Evolutionary conservation across 2,113 vertebrate species (phyloP), one percentile per base, ranked within the genome.

Genomic region (Brachyhypopomus gauderio): DNA sequence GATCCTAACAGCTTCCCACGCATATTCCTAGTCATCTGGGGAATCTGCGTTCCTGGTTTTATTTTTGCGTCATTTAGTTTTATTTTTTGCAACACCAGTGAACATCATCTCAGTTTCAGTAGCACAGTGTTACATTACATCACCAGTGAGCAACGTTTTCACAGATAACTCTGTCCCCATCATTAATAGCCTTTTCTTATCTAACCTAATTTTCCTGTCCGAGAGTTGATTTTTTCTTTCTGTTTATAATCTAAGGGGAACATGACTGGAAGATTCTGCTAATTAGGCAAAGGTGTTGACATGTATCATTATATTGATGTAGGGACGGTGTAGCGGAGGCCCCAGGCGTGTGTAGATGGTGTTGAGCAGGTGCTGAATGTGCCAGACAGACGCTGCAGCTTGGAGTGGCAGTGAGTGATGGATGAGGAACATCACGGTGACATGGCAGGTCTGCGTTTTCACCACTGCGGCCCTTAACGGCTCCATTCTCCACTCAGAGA

Each of bases 381-480:
- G 69, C 19, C 63, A 30, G 48, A 75, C 66, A 45, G 34, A 58
- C 55, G 1, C 27, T 30, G 72, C 79, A 59, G 23, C 60, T 75
- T 67, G 22, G 73, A 34, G 7, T 75, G 27, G 30, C 72, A 41
- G 58, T 69, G 52, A 63, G 23, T 58, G 60, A 81, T 69, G 36
- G 72, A 60, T 45, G 52, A 59, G 66, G 22, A 59, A 48, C 0
- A 3, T 25, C 16, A 22, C 22, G 36, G 60, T 59, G 72, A 81
- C 72, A 75, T 34, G 63, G 56, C 52, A 3, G 60, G 59, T 69
- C 79, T 81, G 79, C 56, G 69, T 75, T 45, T 72, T 75, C 72
- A 45, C 66, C 34, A 45, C 23, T 7, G 19, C n/a, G 3, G n/a
- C 20, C 2, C 69, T 0, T 38, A 27, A 70, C 48, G 27, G 27